Evolutionary conservation across 2,797 vertebrate species (phyloP), one percentile per base, ranked within the genome.

Genomic region (Tamandua tetradactyla): DNA sequence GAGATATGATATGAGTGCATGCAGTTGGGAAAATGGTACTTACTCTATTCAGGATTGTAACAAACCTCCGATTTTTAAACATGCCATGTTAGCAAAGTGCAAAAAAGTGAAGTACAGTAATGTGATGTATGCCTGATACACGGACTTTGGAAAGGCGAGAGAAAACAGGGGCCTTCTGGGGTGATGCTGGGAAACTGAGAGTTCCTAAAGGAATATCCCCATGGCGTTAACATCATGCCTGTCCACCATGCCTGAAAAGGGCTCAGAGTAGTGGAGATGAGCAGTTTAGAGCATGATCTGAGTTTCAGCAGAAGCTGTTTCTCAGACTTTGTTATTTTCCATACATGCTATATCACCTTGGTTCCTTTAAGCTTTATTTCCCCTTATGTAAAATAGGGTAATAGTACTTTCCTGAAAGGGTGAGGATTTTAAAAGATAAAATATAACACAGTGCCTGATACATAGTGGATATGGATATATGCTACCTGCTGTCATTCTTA

Each of bases 401-500:
- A 32, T 84, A 55, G 22, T 78, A 62, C 15, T 91, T 84, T 88
- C 47, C 72, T 88, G 25, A 59, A 12, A 76, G 30, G 12, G 11
- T 71, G 35, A 93, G 1, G 52, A 89, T 72, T 66, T 71, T 91
- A 75, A 47, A 32, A 71, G 61, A 57, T 57, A 23, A 2, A 79
- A 11, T 87, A 42, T 91, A 68, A 64, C 37, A 30, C 2, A 79
- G 44, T 59, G 79, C n/a, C 4, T 71, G 35, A 18, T 23, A 35
- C 13, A 40, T 40, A 68, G 27, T 81, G 4, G 15, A 3, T 89
- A 9, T 89, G 47, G 89, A 57, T 68, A 74, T 89, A 40, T 86
- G 44, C 44, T 14, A 68, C 22, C 37, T 86, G 20, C n/a, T 83
- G 25, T 79, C 30, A 91, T 96, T 94, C 14, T 93, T 74, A 71